These are phyloP conservation scores for Galeopsomyia nigrocyanea DNA, from an alignment of 2,888 invertebrate genomes.

Conservation along the genomic window DNA sequence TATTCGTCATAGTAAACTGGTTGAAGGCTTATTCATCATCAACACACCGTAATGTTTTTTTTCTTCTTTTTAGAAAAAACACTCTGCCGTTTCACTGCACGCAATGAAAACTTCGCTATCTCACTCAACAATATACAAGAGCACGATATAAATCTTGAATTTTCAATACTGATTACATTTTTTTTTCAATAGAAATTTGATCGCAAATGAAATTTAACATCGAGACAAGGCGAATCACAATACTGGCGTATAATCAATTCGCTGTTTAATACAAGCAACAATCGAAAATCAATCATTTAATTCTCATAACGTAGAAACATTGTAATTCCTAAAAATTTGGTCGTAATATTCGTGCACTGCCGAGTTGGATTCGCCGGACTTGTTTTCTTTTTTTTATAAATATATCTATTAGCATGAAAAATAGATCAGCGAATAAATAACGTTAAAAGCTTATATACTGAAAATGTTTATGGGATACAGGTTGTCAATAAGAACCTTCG, in stretches of 20 bases:
- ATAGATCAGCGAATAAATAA: constrained; percentile 40
- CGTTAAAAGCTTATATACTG: constrained; percentile 24
- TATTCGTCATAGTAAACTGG: constrained; percentile 25
- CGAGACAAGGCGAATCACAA: constrained; percentile 18
- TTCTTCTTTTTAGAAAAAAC: constrained; percentile 29
- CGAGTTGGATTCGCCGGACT: constrained; percentile 19
- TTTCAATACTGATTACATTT: constrained; percentile 33
- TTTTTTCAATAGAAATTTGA: constrained; percentile 28
- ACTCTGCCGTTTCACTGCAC: constrained; percentile 30
- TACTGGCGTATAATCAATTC: constrained; percentile 21
- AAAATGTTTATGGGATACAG: constrained; percentile 23
- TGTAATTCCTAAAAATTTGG: constrained; percentile 16
- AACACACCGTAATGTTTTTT: constrained; percentile 21
- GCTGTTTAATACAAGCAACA: constrained; percentile 25
- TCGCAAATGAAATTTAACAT: constrained; percentile 27
- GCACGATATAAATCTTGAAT: constrained; percentile 19
- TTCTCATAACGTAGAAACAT: constrained; percentile 12
- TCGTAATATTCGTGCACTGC: constrained; percentile 21
- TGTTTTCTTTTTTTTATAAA: constrained; percentile 7
- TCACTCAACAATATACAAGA: constrained; percentile 34
- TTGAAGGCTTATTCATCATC: constrained; percentile 21
- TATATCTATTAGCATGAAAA: constrained; percentile 27
- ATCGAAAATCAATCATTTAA: background rate
- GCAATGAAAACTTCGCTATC: constrained; percentile 33
- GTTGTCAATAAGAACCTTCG: constrained; percentile 24